Evolutionary conservation across 2,888 invertebrate genomes (phyloP).

Genomic region (Liopterus haemorrhoidalis): DNA sequence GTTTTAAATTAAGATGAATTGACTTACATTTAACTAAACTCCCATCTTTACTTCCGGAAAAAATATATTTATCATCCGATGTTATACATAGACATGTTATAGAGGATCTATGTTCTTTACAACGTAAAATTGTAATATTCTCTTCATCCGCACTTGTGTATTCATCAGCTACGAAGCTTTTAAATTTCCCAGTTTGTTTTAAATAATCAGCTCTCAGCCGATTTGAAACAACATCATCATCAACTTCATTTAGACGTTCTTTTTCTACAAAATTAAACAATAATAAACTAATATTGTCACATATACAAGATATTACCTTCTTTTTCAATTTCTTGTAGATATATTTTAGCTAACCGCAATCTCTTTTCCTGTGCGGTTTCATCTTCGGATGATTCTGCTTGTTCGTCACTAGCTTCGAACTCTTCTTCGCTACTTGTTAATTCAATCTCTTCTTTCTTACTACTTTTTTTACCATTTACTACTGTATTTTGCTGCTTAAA

Average conservation of each 20-base stretch:
- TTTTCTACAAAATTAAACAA: slow-evolving; percentile 49
- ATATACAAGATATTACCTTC: slow-evolving; percentile 59
- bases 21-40: slow-evolving; percentile 74
- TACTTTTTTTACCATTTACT: too few species aligned
- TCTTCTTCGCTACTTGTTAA: slow-evolving; percentile 62
- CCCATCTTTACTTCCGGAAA: slow-evolving; percentile 84
- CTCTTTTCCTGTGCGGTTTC: slow-evolving; percentile 90
- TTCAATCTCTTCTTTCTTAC: too few species aligned
- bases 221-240: slow-evolving; percentile 62
- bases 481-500: too few species aligned
- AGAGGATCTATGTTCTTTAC: slow-evolving; percentile 71
- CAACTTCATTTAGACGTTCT: slow-evolving; percentile 59
- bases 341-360: slow-evolving; percentile 81
- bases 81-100: slow-evolving; percentile 78
- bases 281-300: slow-evolving; percentile 3
- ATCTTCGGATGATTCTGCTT: slow-evolving; percentile 50
- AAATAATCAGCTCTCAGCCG: slow-evolving; percentile 78
- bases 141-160: slow-evolving; percentile 46
- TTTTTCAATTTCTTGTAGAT: slow-evolving; percentile 78
- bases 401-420: slow-evolving; percentile 47
- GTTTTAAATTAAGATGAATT: background rate
- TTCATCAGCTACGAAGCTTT: slow-evolving; percentile 65
- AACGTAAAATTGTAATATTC: slow-evolving; percentile 54
- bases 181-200: slow-evolving; percentile 76
- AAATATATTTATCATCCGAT: slow-evolving; percentile 64